These are phyloP conservation scores for Lepidocolaptes lacrymiger DNA, from an alignment of 2,797 vertebrate species.

Conservation along the genomic window DNA sequence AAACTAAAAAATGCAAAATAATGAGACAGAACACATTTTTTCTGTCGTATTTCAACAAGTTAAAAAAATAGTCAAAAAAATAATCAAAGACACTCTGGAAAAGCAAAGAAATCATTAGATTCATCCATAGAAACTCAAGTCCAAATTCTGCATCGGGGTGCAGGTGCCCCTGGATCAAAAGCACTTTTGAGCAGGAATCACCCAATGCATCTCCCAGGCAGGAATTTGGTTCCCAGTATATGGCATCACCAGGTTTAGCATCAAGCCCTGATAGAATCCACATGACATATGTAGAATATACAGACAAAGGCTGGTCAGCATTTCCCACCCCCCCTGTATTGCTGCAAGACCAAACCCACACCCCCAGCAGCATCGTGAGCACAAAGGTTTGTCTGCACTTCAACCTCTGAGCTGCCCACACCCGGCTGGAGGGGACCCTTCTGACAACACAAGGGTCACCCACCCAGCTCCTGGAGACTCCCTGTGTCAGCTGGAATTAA, in stretches of 20 bases:
- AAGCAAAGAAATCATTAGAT: conserved; percentile 51
- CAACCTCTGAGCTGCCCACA: not conserved
- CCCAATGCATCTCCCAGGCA: conserved; percentile 27
- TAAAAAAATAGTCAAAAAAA: conserved; percentile 28
- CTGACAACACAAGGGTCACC: not conserved
- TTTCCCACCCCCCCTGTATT: not conserved
- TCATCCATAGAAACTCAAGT: not conserved
- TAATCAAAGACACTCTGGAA: conserved; percentile 59
- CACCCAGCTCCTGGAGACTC: not conserved
- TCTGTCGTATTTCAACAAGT: not conserved
- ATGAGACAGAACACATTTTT: conserved; percentile 7
- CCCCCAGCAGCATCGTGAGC: not conserved
- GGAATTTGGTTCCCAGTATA: conserved; percentile 42
- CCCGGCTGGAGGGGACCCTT: not conserved
- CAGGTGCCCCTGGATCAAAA: conserved; percentile 11
- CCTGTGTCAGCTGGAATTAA: accelerated
- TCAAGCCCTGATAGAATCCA: conserved; percentile 53
- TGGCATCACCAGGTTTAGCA: conserved; percentile 10
- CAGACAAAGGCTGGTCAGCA: conserved; percentile 14
- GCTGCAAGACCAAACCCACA: not conserved
- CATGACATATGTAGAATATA: not conserved
- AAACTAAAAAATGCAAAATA: conserved; percentile 41
- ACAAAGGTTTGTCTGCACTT: conserved; percentile 38
- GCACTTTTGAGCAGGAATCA: conserved; percentile 26
- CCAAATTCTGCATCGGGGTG: conserved; percentile 36